A percentile compares a stretch with the other conserved stretches of the same genome.
phyloP scores from a whole-genome alignment of 23 tunicate genomes.

The Ciona savignyi region DNA sequence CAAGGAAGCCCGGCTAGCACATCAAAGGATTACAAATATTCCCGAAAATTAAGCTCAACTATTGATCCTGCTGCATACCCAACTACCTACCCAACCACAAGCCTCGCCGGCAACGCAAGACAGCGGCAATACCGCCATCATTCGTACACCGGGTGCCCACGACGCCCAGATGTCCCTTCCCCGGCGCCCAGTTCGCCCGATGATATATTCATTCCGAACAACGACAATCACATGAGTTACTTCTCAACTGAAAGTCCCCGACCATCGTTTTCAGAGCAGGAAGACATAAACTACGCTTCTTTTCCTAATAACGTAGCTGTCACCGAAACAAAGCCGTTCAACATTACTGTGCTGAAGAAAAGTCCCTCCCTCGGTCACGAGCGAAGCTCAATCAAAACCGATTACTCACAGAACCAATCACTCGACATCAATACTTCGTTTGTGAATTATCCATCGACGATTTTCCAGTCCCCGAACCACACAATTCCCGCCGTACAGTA shows the following conservation, averaged over 20 bases:
- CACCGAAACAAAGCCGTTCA: background rate
- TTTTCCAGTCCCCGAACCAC: background rate
- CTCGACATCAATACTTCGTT: background rate
- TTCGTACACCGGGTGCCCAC: conserved; percentile 27
- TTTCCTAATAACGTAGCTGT: background rate
- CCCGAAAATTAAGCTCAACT: background rate
- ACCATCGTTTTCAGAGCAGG: background rate
- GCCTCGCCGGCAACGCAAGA: background rate
- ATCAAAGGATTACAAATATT: background rate
- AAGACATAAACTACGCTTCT: background rate
- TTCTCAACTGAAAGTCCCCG: background rate
- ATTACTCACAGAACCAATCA: background rate
- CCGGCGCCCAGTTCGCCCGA: conserved; percentile 32
- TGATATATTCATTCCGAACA: background rate
- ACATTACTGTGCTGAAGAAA: no score
- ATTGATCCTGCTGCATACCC: background rate
- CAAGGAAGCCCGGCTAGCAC: background rate
- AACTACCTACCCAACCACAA: background rate
- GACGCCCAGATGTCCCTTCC: conserved; percentile 27
- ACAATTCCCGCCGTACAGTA: background rate
- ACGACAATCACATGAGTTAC: background rate
- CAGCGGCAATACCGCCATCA: conserved; percentile 25
- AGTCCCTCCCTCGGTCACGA: background rate
- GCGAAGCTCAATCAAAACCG: background rate
- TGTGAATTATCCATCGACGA: background rate